These are phyloP conservation scores for Aleiodes sp. DNA, from an alignment of 1,140 invertebrate species.

Conservation along the genomic window DNA sequence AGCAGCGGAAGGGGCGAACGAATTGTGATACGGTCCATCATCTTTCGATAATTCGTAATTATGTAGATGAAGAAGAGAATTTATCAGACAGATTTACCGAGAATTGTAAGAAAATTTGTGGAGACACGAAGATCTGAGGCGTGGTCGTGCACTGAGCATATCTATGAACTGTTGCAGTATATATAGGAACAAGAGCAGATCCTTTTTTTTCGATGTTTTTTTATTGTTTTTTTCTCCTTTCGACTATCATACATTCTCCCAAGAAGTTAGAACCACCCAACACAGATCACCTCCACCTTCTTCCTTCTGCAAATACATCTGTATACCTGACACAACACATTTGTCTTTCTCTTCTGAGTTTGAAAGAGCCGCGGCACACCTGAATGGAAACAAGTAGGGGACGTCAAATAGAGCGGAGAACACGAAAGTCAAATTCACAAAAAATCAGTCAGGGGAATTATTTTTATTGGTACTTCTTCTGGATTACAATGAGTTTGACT, in stretches of 20 bases:
- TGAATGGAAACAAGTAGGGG: constrained; percentile 50
- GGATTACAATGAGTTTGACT: too few species aligned
- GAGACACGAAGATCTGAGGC: constrained; percentile 40
- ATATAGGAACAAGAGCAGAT: constrained; percentile 60
- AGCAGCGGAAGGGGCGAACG: neutral
- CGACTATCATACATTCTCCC: constrained; percentile 61
- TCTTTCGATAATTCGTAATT: neutral
- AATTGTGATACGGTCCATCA: neutral
- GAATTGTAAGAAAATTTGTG: neutral
- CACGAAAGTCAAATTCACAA: constrained; percentile 64
- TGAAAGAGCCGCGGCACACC: neutral
- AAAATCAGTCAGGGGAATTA: constrained; percentile 42
- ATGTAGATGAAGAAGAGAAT: neutral
- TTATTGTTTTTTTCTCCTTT: constrained; percentile 51
- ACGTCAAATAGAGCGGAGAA: constrained; percentile 67
- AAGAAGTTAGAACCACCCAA: constrained; percentile 45
- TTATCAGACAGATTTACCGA: neutral
- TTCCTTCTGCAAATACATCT: constrained; percentile 44
- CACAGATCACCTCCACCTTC: constrained; percentile 50
- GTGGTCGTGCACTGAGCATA: constrained; percentile 59
- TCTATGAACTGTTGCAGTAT: constrained; percentile 58
- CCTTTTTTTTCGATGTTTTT: constrained; percentile 49
- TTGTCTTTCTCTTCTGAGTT: constrained; percentile 32
- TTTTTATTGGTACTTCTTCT: constrained; percentile 5
- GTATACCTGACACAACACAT: constrained; percentile 32